Evolutionary conservation across 2,113 vertebrate genomes (phyloP).

Genomic region (Anoplopoma fimbria): DNA sequence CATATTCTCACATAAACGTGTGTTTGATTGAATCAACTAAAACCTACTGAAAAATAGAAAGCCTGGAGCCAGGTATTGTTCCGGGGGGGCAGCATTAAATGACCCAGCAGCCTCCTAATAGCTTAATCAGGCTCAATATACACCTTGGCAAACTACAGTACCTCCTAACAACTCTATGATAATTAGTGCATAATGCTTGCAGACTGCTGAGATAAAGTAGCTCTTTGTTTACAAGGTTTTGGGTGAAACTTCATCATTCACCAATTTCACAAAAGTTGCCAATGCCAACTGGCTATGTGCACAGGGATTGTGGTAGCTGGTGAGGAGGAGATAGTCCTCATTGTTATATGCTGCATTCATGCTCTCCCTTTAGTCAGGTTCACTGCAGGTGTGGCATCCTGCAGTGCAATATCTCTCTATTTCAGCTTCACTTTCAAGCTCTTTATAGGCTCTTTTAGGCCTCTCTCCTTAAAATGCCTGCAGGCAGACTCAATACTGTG

Average conservation of each 20-base stretch:
- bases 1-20: no score
- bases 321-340: not conserved
- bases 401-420: conserved; percentile 35
- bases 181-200: not conserved
- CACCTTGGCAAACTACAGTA: not conserved
- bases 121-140: not conserved
- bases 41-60: no score
- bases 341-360: not conserved
- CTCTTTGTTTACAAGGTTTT: not conserved
- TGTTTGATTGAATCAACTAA: no score
- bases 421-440: conserved; percentile 30
- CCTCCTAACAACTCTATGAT: not conserved
- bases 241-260: conserved; percentile 8
- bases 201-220: conserved; percentile 10
- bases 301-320: not conserved
- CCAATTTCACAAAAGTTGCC: not conserved
- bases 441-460: conserved; percentile 32
- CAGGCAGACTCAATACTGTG: conserved; percentile 64
- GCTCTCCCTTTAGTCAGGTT: conserved; percentile 3
- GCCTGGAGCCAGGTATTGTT: no score
- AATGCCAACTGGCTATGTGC: not conserved
- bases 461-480: conserved; percentile 32
- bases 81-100: not conserved
- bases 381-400: conserved; percentile 14
- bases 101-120: not conserved